These are phyloP conservation scores for Notodonta dromedarius DNA, from an alignment of 2,888 invertebrate genomes.

Conservation along the genomic window DNA sequence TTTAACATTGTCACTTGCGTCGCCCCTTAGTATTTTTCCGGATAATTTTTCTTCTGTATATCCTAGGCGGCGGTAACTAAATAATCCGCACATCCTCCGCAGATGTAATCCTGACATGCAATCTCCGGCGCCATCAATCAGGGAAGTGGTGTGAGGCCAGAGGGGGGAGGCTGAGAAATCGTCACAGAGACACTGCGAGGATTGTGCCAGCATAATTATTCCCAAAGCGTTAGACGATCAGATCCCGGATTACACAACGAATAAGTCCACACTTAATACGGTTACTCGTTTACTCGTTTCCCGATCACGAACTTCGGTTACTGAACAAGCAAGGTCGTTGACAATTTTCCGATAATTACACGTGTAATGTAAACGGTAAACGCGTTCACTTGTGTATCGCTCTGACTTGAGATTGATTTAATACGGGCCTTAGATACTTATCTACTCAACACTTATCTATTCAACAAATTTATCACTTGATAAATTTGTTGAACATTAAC, in stretches of 20 bases:
- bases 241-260: neutral
- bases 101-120: slow-evolving; percentile 80
- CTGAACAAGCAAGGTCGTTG: neutral
- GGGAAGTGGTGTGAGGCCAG: slow-evolving; percentile 31
- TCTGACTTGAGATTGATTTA: too few species aligned
- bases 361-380: neutral
- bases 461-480: too few species aligned
- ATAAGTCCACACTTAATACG: neutral
- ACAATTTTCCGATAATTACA: neutral
- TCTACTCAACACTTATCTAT: too few species aligned
- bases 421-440: too few species aligned
- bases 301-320: neutral
- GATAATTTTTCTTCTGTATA: slow-evolving; percentile 64
- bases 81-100: slow-evolving; percentile 77
- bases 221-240: neutral
- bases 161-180: neutral
- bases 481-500: too few species aligned
- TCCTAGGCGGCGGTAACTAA: slow-evolving; percentile 67
- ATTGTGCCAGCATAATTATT: slow-evolving; percentile 2
- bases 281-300: neutral
- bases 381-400: too few species aligned
- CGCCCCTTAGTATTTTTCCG: slow-evolving; percentile 50
- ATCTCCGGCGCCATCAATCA: slow-evolving; percentile 81
- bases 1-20: neutral
- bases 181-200: neutral